These are phyloP conservation scores for Tragelaphus imberbis DNA, from an alignment of 2,113 vertebrate genomes.

Conservation along the genomic window DNA sequence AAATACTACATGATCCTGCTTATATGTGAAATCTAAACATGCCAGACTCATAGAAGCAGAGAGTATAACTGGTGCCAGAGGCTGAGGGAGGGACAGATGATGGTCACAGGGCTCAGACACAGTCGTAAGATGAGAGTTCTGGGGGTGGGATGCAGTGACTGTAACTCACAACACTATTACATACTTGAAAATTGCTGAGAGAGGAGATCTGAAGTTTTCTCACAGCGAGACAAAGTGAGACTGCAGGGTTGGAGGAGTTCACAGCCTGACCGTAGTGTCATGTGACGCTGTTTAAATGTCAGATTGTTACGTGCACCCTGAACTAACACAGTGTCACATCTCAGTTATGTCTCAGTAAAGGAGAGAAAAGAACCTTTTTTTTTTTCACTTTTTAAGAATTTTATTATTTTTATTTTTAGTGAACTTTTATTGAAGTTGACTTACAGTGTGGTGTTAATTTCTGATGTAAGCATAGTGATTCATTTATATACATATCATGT, in stretches of 20 bases:
- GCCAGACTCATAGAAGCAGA: background rate
- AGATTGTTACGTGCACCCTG: background rate
- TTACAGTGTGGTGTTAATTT: background rate
- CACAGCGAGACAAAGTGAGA: background rate
- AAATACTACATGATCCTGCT: no score
- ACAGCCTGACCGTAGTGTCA: background rate
- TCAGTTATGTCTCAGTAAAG: background rate
- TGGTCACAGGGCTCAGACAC: background rate
- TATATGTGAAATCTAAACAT: background rate
- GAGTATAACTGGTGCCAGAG: background rate
- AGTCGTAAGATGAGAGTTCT: background rate
- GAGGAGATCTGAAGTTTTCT: background rate
- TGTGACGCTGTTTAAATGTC: background rate
- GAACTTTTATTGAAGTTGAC: background rate
- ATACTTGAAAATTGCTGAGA: background rate
- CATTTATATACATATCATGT: background rate
- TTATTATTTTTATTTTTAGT: background rate
- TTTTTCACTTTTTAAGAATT: background rate
- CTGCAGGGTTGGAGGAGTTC: background rate
- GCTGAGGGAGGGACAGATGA: background rate
- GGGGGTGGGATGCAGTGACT: no score
- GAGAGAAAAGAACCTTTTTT: background rate
- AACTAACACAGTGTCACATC: no score
- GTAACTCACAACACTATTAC: background rate
- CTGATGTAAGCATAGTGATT: background rate